phyloP scores from a whole-genome alignment of 2,797 vertebrate genomes.

The Bryconaethiops microstoma region DNA sequence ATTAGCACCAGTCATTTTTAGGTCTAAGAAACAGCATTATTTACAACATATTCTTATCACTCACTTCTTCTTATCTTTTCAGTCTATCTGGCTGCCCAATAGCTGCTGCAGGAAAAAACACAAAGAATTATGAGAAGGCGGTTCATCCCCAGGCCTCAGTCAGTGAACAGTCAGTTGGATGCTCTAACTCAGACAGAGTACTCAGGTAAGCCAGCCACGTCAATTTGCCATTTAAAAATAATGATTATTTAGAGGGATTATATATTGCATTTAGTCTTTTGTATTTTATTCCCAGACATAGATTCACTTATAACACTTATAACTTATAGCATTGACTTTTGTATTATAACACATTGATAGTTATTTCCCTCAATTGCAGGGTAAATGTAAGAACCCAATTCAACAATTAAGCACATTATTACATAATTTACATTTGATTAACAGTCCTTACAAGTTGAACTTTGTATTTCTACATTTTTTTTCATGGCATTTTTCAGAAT shows the following conservation, averaged over 20 bases:
- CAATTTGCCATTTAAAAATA: not conserved
- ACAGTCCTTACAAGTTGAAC: too few relatives aligned
- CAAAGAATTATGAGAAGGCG: conserved; percentile 90
- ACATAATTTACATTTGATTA: too few relatives aligned
- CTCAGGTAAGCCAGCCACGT: conserved; percentile 83
- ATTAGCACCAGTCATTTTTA: not conserved
- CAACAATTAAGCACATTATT: too few relatives aligned
- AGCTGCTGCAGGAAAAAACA: conserved; percentile 92
- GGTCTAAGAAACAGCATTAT: conserved; percentile 7
- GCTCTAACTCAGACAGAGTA: conserved; percentile 91
- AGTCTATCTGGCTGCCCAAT: conserved; percentile 97
- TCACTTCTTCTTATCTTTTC: not conserved
- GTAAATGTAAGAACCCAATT: too few relatives aligned
- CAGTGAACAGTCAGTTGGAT: conserved; percentile 83
- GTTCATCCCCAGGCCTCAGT: conserved; percentile 77
- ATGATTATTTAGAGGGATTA: not conserved
- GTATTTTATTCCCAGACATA: too few relatives aligned
- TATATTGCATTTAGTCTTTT: too few relatives aligned
- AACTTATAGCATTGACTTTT: too few relatives aligned
- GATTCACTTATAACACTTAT: too few relatives aligned
- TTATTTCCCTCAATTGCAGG: too few relatives aligned
- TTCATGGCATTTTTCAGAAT: too few relatives aligned
- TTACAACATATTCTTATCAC: not conserved
- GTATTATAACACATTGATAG: too few relatives aligned
- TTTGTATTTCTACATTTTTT: too few relatives aligned